Conservation (phyloP, 1,140 invertebrate species). For the Lasaia peninsularis region DNA sequence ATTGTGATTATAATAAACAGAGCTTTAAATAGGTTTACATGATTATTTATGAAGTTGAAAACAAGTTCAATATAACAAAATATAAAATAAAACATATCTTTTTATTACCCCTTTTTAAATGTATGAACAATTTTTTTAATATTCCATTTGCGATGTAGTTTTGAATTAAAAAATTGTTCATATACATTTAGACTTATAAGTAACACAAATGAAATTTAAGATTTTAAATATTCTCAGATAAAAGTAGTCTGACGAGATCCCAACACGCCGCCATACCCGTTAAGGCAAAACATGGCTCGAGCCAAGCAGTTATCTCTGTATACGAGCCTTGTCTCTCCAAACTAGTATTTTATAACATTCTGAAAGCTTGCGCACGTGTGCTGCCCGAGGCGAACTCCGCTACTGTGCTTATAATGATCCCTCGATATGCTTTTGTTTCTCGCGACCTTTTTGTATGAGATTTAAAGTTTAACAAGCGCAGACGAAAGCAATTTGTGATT, state of each 20-base stretch:
- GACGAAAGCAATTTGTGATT: conserved; percentile 10
- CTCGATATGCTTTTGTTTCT: conserved; percentile 40
- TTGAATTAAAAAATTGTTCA: background rate
- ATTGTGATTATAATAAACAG: conserved; percentile 53
- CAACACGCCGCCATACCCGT: conserved; percentile 23
- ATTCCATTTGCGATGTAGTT: background rate
- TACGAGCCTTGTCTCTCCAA: conserved; percentile 27
- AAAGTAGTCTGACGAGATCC: conserved; percentile 50
- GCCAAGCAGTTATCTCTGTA: conserved; percentile 26
- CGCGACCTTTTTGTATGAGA: conserved; percentile 26
- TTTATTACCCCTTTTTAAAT: background rate
- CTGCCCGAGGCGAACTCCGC: conserved; percentile 43
- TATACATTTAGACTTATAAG: background rate
- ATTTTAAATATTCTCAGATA: conserved; percentile 15
- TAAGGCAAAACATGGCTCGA: conserved; percentile 25
- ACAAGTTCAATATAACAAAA: conserved; percentile 4
- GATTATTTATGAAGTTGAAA: conserved; percentile 11
- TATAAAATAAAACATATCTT: background rate
- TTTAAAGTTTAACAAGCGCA: conserved; percentile 26
- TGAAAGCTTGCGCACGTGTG: conserved; percentile 54
- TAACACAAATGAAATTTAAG: background rate
- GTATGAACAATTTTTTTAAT: background rate
- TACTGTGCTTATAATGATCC: conserved; percentile 62
- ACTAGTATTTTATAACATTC: conserved; percentile 35
- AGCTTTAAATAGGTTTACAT: conserved; percentile 62